Base-by-base conservation (phyloP, 30 jellyfish, hydroid and myxozoan species). In the Clytia hemisphaerica region DNA sequence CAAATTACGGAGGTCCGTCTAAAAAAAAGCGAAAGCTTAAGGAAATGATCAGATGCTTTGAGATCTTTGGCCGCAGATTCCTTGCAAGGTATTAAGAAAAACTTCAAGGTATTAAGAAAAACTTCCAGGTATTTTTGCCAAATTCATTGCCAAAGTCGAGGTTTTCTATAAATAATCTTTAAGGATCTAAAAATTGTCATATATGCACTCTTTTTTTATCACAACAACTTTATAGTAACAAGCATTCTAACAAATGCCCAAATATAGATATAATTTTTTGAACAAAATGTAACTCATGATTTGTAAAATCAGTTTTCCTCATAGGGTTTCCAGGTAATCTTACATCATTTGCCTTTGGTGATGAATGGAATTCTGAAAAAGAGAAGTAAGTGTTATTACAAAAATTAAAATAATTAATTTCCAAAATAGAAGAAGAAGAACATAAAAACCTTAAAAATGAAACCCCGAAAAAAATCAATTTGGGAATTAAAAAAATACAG, bases 1-100 rank as follows among this genome's bases (percentile, higher is more conserved):
- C 92, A 77, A 64, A 18, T 35, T 66, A 61, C 67, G 26, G 22
- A 3, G 4, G 21, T 10, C 61, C 14, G 37, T 16, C 68, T 37
- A 44, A 14, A 26, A 57, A 2, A 25, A 32, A 48, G 2, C 21
- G 4, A 12, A 15, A 40, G 22, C 50, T 25, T 37, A 24, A 64
- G 26, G 65, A 64, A n/a, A 45, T 42, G 4, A 4, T 22, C 44
- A 21, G 28, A 15, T 50, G 65, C n/a, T n/a, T n/a, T n/a, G n/a
- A n/a, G n/a, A n/a, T 42, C 18, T 42, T 42, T 42, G 18, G 54
- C 54, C 14, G 0, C 54, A 16, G 18, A n/a, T n/a, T n/a, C n/a
- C 18, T 19, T 42, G 18, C 18, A 42, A 16, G 14, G 54, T 42
- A 16, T 21, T 0, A 42, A 42, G 0, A 42, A 42, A 42, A 42